Percentiles rank a stretch among this genome's conserved stretches.
Evolutionary conservation across 1,140 invertebrate genomes (phyloP).

Genomic region (Planococcus citri): DNA sequence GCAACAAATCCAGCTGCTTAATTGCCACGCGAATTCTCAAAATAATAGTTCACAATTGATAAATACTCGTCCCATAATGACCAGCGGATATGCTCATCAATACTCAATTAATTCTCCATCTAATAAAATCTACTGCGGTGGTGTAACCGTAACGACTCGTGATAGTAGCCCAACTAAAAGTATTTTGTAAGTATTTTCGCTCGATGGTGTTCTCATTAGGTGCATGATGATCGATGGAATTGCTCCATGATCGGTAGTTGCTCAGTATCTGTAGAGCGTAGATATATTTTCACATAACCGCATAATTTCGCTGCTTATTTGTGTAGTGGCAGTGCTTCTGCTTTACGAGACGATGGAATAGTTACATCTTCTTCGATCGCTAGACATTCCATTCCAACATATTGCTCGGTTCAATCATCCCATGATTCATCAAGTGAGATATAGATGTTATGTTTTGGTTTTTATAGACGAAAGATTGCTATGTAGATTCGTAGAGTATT

Average conservation of each 20-base stretch:
- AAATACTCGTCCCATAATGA: conserved; percentile 31
- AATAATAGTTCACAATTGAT: conserved; percentile 29
- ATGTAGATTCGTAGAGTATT: too few species aligned
- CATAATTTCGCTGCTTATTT: not conserved
- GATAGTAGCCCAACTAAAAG: conserved; percentile 32
- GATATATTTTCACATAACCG: not conserved
- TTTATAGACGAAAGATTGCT: too few species aligned
- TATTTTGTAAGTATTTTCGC: conserved; percentile 30
- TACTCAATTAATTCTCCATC: conserved; percentile 25
- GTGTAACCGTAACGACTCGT: conserved; percentile 48
- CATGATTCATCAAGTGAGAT: conserved; percentile 10
- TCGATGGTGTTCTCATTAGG: conserved; percentile 19
- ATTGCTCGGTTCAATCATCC: conserved; percentile 4
- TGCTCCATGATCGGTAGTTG: not conserved
- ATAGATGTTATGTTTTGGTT: not conserved
- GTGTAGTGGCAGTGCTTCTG: conserved; percentile 8
- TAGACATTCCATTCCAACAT: conserved; percentile 10
- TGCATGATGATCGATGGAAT: too few species aligned
- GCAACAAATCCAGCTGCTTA: conserved; percentile 29
- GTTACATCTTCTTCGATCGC: not conserved
- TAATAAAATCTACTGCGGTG: conserved; percentile 41
- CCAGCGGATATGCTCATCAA: conserved; percentile 27
- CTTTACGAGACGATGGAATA: conserved; percentile 4
- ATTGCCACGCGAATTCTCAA: not conserved
- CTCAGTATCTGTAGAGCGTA: not conserved